Base-by-base conservation (phyloP, 1,140 invertebrate genomes). In the Leptinotarsa defecta region DNA sequence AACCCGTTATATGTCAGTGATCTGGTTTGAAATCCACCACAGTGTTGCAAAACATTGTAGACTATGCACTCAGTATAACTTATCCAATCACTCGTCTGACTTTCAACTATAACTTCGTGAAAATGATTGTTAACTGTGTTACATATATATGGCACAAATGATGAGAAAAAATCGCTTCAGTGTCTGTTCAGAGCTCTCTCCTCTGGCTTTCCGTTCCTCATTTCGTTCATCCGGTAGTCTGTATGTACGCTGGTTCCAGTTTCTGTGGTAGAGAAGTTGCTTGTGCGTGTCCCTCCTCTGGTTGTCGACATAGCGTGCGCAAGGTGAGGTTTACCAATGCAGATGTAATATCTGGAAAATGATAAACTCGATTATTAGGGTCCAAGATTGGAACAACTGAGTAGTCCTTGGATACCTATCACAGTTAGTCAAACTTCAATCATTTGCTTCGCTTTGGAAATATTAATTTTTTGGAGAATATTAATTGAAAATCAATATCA, bases 261-360 rank as follows among this genome's bases (percentile, higher is more conserved):
- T 43, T 73, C 71, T 17, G 71, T 73, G 62, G 71, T 73, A 0
- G 71, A 73, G 22, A 57, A 73, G 19, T 73, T 64, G 62, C 71
- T 73, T 8, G 71, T 48, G n/a, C 71, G 61, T 48, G 71, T 73
- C 3, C 69, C 69, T 57, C 64, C 65, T 20, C 62, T 49, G 19
- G 73, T 71, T 20, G 48, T 68, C 49, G 72, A 61, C 63, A 77
- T 62, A 11, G 76, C 70, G 71, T 75, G 77, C 11, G 77, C 77
- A 67, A 78, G 73, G 19, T 78, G 71, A 27, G 74, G 74, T 70
- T 75, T 78, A 13, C 77, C 77, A 64, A 78, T 75, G 43, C 67
- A 78, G 19, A 71, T 43, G 24, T 78, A 78, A 48, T 78, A 78
- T 52, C 77, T 78, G 77, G 1, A 76, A 78, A 73, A 57, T 49